Conservation (phyloP, 2,797 vertebrate genomes). For the Crypturellus tataupa region DNA sequence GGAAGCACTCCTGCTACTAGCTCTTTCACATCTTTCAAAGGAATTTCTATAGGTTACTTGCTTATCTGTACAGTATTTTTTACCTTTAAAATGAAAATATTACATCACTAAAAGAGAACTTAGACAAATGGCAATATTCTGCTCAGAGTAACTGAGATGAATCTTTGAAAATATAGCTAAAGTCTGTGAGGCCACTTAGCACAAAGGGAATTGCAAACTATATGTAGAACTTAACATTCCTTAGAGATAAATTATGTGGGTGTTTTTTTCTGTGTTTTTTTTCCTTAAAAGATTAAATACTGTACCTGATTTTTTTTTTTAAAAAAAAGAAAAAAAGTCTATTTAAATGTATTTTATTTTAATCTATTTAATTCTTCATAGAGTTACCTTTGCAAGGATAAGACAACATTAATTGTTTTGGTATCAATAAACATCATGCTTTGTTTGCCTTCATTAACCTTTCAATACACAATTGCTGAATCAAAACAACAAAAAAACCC, state of each 20-base stretch:
- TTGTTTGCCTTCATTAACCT: neutral
- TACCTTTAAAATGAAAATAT: neutral
- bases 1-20: neutral
- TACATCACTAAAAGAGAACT: neutral
- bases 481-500: too few relatives aligned
- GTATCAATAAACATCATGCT: neutral
- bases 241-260: neutral
- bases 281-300: too few relatives aligned
- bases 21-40: neutral
- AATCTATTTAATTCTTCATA: too few relatives aligned
- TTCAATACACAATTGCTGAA: neutral
- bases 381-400: neutral
- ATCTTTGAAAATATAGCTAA: neutral
- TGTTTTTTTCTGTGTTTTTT: neutral
- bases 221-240: neutral
- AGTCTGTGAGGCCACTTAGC: neutral
- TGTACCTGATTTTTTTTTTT: too few relatives aligned
- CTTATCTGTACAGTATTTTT: neutral
- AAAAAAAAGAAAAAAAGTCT: too few relatives aligned
- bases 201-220: neutral
- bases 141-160: neutral
- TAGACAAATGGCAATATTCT: neutral
- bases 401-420: neutral
- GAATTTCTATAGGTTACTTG: neutral
- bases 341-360: too few relatives aligned